Base-by-base conservation (phyloP, 2,113 vertebrate genomes). In the Lepisosteus oculatus region DNA sequence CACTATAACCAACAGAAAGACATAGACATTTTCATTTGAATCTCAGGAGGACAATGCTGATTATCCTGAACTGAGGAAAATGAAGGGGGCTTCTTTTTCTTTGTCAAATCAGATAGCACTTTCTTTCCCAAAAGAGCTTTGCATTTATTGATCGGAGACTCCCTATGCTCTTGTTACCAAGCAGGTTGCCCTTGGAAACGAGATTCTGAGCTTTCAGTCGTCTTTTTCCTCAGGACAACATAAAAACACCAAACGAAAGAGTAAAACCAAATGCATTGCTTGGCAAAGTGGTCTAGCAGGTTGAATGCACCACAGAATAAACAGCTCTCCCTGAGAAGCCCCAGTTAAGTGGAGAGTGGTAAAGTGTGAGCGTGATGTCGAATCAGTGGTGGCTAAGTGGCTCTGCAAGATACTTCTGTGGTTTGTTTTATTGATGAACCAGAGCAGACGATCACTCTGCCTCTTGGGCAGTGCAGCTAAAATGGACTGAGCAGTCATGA, bases 101-200 rank as follows among this genome's bases (percentile, higher is more conserved):
- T 55, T 69, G 65, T 29, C 29, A 29, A 29, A 29, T 29, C 29
- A 29, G 29, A 29, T 29, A 29, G 29, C 29, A 29, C 29, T 29
- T 29, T 29, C 29, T 29, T 29, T 29, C 29, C 29, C 29, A 29
- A 29, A 29, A 29, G 29, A 1, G 29, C 61, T 69, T 56, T 65
- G 14, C 51, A 63, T n/a, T 6, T 41, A 71, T 68, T 13, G 14
- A 72, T 68, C 42, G 17, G 15, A 56, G 45, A 15, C 51, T 69
- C 57, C 45, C 69, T 59, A 4, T 51, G 47, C 12, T 68, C n/a
- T n/a, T 42, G 29, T 55, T 67, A 15, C 15, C 43, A 70, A 12
- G 62, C 54, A 59, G 41, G 79, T 80, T 74, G 64, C 75, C 75
- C 63, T 67, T 77, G 72, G 76, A 64, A 76, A 78, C 77, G 45